Percentiles rank a stretch among this genome's conserved stretches.
Evolutionary conservation across 2,888 invertebrate genomes (phyloP).

Genomic region (Tupiocoris notatus): DNA sequence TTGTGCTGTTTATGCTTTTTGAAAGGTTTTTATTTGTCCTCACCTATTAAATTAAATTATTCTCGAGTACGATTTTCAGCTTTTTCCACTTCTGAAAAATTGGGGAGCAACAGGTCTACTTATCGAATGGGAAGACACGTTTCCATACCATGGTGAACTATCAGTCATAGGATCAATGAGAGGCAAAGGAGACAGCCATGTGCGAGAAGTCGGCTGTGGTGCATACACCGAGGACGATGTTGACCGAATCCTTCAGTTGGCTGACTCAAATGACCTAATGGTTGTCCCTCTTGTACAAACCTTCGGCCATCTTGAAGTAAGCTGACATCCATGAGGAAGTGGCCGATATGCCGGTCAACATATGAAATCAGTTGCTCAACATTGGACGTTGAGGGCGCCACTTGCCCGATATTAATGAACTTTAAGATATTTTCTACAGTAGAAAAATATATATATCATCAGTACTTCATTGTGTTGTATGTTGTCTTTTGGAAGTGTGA

Average conservation of each 20-base stretch:
- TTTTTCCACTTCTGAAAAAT: slow-evolving; percentile 63
- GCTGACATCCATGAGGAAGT: background rate
- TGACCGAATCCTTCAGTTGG: slow-evolving; percentile 64
- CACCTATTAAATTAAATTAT: too few relatives aligned
- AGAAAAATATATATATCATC: too few relatives aligned
- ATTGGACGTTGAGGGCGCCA: too few relatives aligned
- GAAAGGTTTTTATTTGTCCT: too few relatives aligned
- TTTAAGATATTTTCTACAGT: too few relatives aligned
- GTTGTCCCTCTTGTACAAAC: slow-evolving; percentile 79
- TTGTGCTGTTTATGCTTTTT: too few relatives aligned
- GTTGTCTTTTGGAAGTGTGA: too few relatives aligned
- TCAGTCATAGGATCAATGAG: slow-evolving; percentile 49
- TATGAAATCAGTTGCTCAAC: too few relatives aligned
- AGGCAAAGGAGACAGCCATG: background rate
- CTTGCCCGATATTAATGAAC: too few relatives aligned
- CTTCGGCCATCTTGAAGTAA: slow-evolving; percentile 77
- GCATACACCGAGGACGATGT: slow-evolving; percentile 70
- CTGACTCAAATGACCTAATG: slow-evolving; percentile 64
- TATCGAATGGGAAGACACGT: slow-evolving; percentile 87
- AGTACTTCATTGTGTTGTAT: too few relatives aligned
- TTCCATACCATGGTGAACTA: slow-evolving; percentile 68
- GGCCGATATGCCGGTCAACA: too few relatives aligned
- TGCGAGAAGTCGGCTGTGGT: slow-evolving; percentile 56
- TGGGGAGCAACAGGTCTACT: slow-evolving; percentile 79
- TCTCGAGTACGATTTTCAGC: slow-evolving; percentile 53